phyloP scores from a whole-genome alignment of 2,113 vertebrate genomes.

The Hepsetus odoe region DNA sequence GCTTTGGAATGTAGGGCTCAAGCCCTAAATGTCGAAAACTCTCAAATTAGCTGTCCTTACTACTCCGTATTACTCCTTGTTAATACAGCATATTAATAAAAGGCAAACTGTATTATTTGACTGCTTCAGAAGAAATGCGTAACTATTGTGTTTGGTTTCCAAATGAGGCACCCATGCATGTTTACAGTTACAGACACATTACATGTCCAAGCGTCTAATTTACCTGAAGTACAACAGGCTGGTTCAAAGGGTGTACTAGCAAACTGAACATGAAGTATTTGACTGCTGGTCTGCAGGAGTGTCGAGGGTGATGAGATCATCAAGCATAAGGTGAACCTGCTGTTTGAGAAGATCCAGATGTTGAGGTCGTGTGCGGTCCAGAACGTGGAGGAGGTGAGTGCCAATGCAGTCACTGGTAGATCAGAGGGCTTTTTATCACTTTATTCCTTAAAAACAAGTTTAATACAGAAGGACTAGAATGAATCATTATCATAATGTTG shows the following conservation, averaged over 20 bases:
- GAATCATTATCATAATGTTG: neutral
- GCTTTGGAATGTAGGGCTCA: slow-evolving; percentile 55
- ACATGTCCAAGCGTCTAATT: too few relatives aligned
- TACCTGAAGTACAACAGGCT: neutral
- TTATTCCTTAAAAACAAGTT: neutral
- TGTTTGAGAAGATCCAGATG: slow-evolving; percentile 91
- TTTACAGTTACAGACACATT: neutral
- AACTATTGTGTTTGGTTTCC: too few relatives aligned
- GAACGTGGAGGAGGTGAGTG: slow-evolving; percentile 75
- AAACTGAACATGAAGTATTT: neutral
- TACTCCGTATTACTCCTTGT: neutral
- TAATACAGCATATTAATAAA: neutral
- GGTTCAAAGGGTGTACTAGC: neutral
- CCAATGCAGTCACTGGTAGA: slow-evolving; percentile 39
- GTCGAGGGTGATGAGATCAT: slow-evolving; percentile 87
- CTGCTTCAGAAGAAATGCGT: too few relatives aligned
- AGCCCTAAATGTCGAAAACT: neutral
- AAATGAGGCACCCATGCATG: neutral
- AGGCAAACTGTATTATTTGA: neutral
- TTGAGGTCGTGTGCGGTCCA: slow-evolving; percentile 87
- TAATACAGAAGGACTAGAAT: neutral
- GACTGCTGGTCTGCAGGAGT: slow-evolving; percentile 74
- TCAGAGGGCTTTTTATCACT: neutral
- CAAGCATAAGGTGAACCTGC: slow-evolving; percentile 87
- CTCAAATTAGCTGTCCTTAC: neutral